Evolutionary conservation across 1,140 invertebrate species (phyloP).

Genomic region (Drosophila novamexicana): DNA sequence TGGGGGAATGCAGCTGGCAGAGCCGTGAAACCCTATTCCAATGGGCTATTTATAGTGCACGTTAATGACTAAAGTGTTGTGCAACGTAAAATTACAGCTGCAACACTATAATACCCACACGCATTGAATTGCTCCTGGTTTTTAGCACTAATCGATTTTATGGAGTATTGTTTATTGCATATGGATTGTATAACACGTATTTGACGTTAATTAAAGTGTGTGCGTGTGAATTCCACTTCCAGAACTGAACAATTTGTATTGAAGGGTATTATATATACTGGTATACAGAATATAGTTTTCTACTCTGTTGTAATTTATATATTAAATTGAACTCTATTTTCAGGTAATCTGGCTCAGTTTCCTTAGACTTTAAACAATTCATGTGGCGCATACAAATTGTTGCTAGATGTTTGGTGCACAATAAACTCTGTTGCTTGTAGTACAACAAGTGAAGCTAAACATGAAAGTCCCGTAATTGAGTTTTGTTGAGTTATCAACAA

Average conservation of each 20-base stretch:
- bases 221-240: too few relatives aligned
- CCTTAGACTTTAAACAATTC: constrained; percentile 28
- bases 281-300: too few relatives aligned
- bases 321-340: neutral
- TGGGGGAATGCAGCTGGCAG: neutral
- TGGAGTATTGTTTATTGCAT: neutral
- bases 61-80: constrained; percentile 22
- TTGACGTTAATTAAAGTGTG: too few relatives aligned
- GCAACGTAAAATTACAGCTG: constrained; percentile 15
- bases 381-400: constrained; percentile 1
- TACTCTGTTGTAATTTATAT: too few relatives aligned
- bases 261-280: too few relatives aligned
- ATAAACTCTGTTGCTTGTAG: neutral
- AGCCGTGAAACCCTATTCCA: neutral
- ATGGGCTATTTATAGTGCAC: constrained; percentile 29
- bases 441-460: constrained; percentile 21
- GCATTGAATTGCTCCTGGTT: constrained; percentile 16
- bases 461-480: constrained; percentile 64
- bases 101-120: constrained; percentile 11
- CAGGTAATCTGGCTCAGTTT: constrained; percentile 10
- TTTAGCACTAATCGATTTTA: constrained; percentile 31
- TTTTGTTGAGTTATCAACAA: constrained; percentile 56
- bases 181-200: too few relatives aligned
- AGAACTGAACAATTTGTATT: too few relatives aligned
- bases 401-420: neutral